A percentile compares a stretch with the other conserved stretches of the same genome.
These are phyloP conservation scores for Chironomus tepperi DNA, from an alignment of 1,140 invertebrate species.

Conservation along the genomic window DNA sequence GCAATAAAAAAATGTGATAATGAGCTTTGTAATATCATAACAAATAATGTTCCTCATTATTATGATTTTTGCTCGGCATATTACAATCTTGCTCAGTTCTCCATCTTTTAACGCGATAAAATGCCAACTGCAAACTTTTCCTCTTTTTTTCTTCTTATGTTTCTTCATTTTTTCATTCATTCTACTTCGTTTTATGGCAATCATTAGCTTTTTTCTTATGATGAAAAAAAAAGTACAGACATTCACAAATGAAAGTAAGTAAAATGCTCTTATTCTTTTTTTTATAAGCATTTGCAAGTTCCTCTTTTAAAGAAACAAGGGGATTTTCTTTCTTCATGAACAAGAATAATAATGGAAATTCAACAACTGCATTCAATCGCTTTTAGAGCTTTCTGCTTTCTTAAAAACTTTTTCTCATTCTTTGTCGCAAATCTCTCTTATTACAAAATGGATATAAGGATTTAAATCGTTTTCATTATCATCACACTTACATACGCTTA, in stretches of 20 bases:
- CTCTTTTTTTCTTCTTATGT: not conserved
- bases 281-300: not conserved
- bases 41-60: slow-evolving; percentile 15
- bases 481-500: too few relatives aligned
- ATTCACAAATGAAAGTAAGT: slow-evolving; percentile 11
- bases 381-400: not conserved
- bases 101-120: not conserved
- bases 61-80: slow-evolving; percentile 17
- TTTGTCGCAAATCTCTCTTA: too few relatives aligned
- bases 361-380: slow-evolving; percentile 11
- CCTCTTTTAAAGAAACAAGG: not conserved
- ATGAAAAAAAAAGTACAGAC: not conserved
- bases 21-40: slow-evolving; percentile 23
- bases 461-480: too few relatives aligned
- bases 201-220: slow-evolving; percentile 15
- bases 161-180: not conserved
- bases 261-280: too few relatives aligned
- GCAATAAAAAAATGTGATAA: slow-evolving; percentile 23
- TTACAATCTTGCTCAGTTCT: not conserved
- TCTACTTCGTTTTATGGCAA: slow-evolving; percentile 15
- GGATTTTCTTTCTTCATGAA: not conserved
- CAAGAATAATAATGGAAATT: not conserved
- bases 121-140: slow-evolving; percentile 21
- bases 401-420: too few relatives aligned
- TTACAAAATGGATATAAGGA: too few relatives aligned